These are phyloP conservation scores for Pristionchus mayeri DNA, from an alignment of 2,888 invertebrate species.

Conservation along the genomic window DNA sequence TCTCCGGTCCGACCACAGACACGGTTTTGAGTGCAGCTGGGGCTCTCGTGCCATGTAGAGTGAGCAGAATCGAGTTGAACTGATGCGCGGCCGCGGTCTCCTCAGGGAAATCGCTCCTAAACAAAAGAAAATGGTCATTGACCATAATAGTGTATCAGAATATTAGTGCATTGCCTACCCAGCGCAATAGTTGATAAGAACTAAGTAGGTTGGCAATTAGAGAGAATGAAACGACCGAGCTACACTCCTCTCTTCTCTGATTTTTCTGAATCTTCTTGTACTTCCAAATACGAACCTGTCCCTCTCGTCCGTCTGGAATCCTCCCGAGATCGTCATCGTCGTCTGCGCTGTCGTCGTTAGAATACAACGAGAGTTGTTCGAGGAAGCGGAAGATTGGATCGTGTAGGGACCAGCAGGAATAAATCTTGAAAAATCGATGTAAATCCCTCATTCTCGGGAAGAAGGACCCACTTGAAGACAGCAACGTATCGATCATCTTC, in stretches of 20 bases:
- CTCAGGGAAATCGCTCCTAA: slow-evolving; percentile 19
- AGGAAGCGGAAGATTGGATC: background rate
- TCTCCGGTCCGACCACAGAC: background rate
- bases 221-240: no score
- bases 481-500: background rate
- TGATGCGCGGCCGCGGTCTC: background rate
- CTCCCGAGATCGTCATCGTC: slow-evolving; percentile 11
- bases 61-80: slow-evolving; percentile 34
- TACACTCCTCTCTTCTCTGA: no score
- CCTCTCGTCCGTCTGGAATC: slow-evolving; percentile 32
- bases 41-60: background rate
- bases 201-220: no score
- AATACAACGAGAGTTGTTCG: slow-evolving; percentile 4
- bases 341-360: slow-evolving; percentile 19
- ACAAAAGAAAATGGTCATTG: no score
- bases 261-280: no score
- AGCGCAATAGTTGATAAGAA: no score
- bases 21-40: slow-evolving; percentile 7
- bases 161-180: no score
- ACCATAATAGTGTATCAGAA: no score
- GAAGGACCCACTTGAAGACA: background rate
- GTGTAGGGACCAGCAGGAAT: background rate
- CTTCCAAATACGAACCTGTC: no score
- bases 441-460: no score
- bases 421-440: background rate